Percentiles rank a stretch among this genome's conserved stretches.
These are phyloP conservation scores for Argyresthia goedartella DNA, from an alignment of 2,888 invertebrate genomes.

Conservation along the genomic window DNA sequence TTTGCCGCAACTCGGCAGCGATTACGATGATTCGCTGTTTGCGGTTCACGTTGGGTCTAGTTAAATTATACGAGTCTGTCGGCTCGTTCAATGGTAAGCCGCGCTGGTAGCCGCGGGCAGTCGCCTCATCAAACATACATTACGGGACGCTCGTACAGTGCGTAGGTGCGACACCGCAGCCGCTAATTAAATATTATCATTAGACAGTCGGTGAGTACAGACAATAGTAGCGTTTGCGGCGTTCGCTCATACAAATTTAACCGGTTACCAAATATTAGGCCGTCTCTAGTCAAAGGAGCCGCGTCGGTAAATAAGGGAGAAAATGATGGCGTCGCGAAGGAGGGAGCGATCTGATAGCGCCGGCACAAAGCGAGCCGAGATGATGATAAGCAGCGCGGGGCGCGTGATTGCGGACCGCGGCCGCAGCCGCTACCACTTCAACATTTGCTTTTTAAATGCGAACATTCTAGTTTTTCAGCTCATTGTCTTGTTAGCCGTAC, in stretches of 20 bases:
- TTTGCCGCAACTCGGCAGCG: conserved; percentile 7
- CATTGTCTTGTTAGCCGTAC: not conserved
- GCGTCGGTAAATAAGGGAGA: conserved; percentile 44
- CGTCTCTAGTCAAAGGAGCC: conserved; percentile 54
- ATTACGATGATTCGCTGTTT: conserved; percentile 6
- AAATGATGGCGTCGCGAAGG: conserved; percentile 12
- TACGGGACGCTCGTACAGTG: conserved; percentile 28
- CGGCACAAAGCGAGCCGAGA: conserved; percentile 41
- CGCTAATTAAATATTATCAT: conserved; percentile 69
- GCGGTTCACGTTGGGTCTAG: conserved; percentile 12
- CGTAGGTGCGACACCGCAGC: conserved; percentile 56
- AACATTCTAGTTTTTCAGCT: not conserved
- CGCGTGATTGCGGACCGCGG: conserved; percentile 24
- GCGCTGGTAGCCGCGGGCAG: conserved; percentile 30
- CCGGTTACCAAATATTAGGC: conserved; percentile 62
- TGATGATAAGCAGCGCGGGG: conserved; percentile 39
- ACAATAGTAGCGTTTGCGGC: conserved; percentile 37
- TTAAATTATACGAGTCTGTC: conserved; percentile 26
- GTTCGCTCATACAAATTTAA: conserved; percentile 60
- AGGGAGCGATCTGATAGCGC: conserved; percentile 43
- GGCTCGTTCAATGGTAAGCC: conserved; percentile 29
- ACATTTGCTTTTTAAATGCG: conserved; percentile 32
- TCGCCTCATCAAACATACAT: conserved; percentile 36
- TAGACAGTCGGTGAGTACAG: conserved; percentile 46
- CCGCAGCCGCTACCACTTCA: conserved; percentile 25